Base-by-base conservation (phyloP, 2,113 vertebrate species). In the Psittacula cyanocephala region DNA sequence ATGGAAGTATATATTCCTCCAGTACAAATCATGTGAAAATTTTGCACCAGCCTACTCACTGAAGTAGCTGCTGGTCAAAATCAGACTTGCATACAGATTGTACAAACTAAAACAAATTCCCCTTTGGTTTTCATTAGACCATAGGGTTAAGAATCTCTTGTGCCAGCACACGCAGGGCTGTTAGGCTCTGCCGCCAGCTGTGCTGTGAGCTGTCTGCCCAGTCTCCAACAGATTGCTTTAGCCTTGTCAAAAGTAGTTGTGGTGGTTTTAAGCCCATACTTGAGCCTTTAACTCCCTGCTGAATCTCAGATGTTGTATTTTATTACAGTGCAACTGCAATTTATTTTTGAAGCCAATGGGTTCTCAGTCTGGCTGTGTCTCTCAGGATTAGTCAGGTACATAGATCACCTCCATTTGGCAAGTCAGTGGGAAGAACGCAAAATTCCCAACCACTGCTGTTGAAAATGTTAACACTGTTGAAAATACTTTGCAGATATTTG, bases 1-100 rank as follows among this genome's bases (percentile, higher is more conserved):
- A 79, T 53, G 78, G 64, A 90, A 89, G 80, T 60, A 90, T 88
- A 71, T 95, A 90, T 96, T 96, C 80, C 80, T 96, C 53, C 76
- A 69, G 83, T 41, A 89, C 31, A 83, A 94, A 84, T 87, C 47
- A 93, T 63, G 77, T 93, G 90, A 95, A 91, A 78, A 71, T 85
- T 94, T 93, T 91, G 28, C 86, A 96, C 31, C 84, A 91, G 84
- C 93, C 93, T 81, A 95, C 78, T 80, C 93, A 47, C 90, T 84
- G 52, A 94, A 93, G 77, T 78, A 53, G 74, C 77, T 92, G 86
- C 76, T 81, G 74, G 65, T 86, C 92, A 91, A 95, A 93, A 91
- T 93, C 81, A 96, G 86, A 81, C 87, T 93, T 67, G 52, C 68
- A 89, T 52, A 57, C 69, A 91, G 80, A 95, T 81, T 93, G 94